These are phyloP conservation scores for Ctenicera cuprea DNA, from an alignment of 2,888 invertebrate species.

Conservation along the genomic window DNA sequence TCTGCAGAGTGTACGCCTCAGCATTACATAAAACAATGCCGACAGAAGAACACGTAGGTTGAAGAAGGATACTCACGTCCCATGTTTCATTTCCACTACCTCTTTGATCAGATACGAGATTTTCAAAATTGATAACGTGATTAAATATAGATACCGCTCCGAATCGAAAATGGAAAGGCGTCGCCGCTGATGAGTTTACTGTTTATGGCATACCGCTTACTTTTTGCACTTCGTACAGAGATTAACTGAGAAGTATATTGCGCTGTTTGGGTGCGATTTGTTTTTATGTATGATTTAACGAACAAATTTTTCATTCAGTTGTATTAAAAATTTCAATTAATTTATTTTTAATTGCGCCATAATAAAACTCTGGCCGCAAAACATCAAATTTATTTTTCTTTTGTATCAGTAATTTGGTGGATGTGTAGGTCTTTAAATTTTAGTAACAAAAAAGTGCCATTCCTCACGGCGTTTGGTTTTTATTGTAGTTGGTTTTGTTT, in stretches of 20 bases:
- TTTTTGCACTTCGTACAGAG: slow-evolving; percentile 18
- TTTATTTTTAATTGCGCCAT: background rate
- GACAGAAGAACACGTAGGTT: slow-evolving; percentile 60
- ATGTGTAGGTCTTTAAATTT: no score
- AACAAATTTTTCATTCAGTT: background rate
- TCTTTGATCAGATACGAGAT: slow-evolving; percentile 59
- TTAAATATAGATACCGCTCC: slow-evolving; percentile 61
- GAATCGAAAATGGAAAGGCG: slow-evolving; percentile 58
- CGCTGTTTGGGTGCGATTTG: background rate
- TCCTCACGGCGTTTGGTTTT: no score
- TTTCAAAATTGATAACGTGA: slow-evolving; percentile 62
- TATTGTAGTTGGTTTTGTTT: no score
- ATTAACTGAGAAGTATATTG: slow-evolving; percentile 1
- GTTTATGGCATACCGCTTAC: slow-evolving; percentile 38
- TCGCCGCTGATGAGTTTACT: slow-evolving; percentile 49
- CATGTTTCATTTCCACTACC: slow-evolving; percentile 58
- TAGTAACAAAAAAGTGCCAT: no score
- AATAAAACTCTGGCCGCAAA: background rate
- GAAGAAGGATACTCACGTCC: slow-evolving; percentile 59
- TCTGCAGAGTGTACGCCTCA: slow-evolving; percentile 49
- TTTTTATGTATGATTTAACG: background rate
- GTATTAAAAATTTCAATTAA: background rate
- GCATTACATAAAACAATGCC: slow-evolving; percentile 59
- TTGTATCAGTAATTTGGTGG: no score
- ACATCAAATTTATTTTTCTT: no score